Evolutionary conservation across 1,140 invertebrate genomes (phyloP).

Genomic region (Orussus abietinus): DNA sequence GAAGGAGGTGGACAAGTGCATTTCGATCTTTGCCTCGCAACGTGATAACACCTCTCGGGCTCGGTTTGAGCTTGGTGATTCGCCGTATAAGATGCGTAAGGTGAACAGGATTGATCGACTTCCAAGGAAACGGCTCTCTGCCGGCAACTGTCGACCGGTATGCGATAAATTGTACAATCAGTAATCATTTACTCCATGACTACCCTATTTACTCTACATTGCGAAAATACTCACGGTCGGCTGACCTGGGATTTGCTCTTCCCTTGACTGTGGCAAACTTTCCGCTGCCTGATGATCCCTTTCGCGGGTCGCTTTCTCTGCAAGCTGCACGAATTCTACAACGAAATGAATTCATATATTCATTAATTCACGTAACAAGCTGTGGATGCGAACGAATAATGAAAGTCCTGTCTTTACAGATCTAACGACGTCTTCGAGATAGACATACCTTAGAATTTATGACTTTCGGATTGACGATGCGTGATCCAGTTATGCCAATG

Average conservation of each 20-base stretch:
- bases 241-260: conserved; percentile 20
- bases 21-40: conserved; percentile 4
- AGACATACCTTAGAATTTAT: conserved; percentile 45
- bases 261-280: conserved; percentile 41
- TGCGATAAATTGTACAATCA: no score
- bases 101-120: background rate
- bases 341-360: conserved; percentile 2
- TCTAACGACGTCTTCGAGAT: no score
- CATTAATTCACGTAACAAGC: conserved; percentile 7
- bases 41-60: conserved; percentile 23
- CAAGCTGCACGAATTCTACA: conserved; percentile 25
- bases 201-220: no score
- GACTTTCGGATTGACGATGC: conserved; percentile 45
- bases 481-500: conserved; percentile 14
- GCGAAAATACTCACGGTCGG: conserved; percentile 24
- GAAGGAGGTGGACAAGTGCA: background rate
- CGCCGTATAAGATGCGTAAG: conserved; percentile 8
- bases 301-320: conserved; percentile 27
- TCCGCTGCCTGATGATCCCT: conserved; percentile 38
- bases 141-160: conserved; percentile 5
- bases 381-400: no score
- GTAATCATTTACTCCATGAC: no score
- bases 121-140: conserved; percentile 7
- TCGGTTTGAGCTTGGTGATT: conserved; percentile 9
- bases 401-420: no score